Percentiles rank a stretch among this genome's conserved stretches.
Conservation (phyloP, 2,888 invertebrate genomes). For the Tenthredo scrophulariae region DNA sequence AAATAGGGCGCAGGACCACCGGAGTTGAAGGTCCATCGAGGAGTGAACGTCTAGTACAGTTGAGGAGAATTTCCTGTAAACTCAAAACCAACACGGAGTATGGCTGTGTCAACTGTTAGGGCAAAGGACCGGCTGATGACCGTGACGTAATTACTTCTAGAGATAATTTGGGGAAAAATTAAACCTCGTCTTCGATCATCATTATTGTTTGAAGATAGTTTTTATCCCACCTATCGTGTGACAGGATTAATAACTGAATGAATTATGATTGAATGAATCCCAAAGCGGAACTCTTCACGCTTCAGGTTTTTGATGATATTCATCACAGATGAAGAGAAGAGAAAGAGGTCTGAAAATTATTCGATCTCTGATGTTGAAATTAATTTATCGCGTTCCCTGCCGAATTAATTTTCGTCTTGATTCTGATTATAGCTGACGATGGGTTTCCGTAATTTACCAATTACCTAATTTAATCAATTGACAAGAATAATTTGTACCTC, state of each 20-base stretch:
- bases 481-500: constrained; percentile 43
- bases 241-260: background rate
- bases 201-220: background rate
- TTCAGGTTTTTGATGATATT: background rate
- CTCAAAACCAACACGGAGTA: background rate
- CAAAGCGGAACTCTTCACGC: background rate
- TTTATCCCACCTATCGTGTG: background rate
- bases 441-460: constrained; percentile 30
- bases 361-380: background rate
- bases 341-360: background rate
- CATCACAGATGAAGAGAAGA: background rate
- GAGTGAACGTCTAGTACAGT: constrained; percentile 11
- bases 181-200: background rate
- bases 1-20: background rate
- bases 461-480: constrained; percentile 31
- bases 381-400: background rate
- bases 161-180: background rate
- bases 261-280: constrained; percentile 6
- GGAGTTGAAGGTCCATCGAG: background rate
- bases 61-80: constrained; percentile 16
- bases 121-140: background rate
- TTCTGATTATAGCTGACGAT: constrained; percentile 18
- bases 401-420: constrained; percentile 1
- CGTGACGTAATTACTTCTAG: constrained; percentile 4
- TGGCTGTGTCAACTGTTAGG: constrained; percentile 9